Percentiles rank a stretch among this genome's conserved stretches.
Evolutionary conservation across 2,797 vertebrate species (phyloP).

Genomic region (Glossophaga mutica): DNA sequence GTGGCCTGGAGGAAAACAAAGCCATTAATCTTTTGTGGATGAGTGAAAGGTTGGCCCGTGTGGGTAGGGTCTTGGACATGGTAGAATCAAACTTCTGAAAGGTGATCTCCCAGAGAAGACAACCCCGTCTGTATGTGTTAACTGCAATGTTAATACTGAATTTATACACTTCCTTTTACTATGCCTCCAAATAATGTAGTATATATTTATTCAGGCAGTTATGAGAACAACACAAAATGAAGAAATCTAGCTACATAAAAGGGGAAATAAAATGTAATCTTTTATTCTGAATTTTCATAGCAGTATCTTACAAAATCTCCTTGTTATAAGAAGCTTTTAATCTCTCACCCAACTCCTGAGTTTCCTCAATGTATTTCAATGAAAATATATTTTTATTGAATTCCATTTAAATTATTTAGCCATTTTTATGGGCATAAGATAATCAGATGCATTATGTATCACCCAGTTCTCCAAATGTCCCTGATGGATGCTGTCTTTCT

Average conservation of each 20-base stretch:
- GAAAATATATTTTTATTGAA: conserved; percentile 79
- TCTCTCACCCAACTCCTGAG: conserved; percentile 70
- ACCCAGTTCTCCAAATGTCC: conserved; percentile 60
- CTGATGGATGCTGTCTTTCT: conserved; percentile 63
- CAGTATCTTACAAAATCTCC: conserved; percentile 72
- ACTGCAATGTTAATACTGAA: conserved; percentile 17
- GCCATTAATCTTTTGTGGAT: conserved; percentile 6
- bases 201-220: conserved; percentile 69
- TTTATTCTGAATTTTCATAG: conserved; percentile 74
- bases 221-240: conserved; percentile 62
- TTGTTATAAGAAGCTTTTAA: conserved; percentile 77
- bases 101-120: background rate
- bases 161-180: conserved; percentile 59
- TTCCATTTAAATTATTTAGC: conserved; percentile 81
- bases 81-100: conserved; percentile 50
- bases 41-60: background rate
- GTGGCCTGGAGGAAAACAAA: conserved; percentile 9
- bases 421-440: conserved; percentile 76
- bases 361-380: conserved; percentile 43
- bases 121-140: conserved; percentile 34
- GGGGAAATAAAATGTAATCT: conserved; percentile 67
- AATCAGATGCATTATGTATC: conserved; percentile 80
- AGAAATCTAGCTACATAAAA: conserved; percentile 71
- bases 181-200: conserved; percentile 57
- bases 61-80: background rate